These are phyloP conservation scores for Galaxea fascicularis DNA, from an alignment of 92 coral and sea anemone species.

Conservation along the genomic window DNA sequence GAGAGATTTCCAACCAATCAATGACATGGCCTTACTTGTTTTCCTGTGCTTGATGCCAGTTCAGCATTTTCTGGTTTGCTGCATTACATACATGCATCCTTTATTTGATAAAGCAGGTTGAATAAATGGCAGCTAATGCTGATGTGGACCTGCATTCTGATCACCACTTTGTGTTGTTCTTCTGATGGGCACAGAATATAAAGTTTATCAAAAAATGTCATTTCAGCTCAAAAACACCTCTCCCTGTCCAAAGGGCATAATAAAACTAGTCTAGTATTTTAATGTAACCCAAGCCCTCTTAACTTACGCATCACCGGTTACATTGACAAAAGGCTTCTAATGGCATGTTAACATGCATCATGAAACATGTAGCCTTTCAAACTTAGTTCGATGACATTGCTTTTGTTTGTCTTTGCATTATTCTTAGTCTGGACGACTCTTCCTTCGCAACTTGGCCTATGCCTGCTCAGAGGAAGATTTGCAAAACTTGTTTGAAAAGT, in stretches of 20 bases:
- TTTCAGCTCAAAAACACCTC: too few relatives aligned
- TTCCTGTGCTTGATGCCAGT: too few relatives aligned
- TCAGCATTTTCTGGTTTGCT: too few relatives aligned
- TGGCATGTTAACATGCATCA: neutral
- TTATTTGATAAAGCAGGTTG: too few relatives aligned
- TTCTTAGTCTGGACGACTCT: conserved; percentile 89
- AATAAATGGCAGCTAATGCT: too few relatives aligned
- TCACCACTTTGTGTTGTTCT: neutral
- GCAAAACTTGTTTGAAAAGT: conserved; percentile 78
- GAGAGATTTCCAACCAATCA: neutral
- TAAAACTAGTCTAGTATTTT: too few relatives aligned
- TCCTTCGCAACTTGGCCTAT: conserved; percentile 92
- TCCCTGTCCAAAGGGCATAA: too few relatives aligned
- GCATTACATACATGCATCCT: neutral
- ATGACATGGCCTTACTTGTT: neutral
- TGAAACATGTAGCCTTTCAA: too few relatives aligned
- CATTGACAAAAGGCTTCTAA: too few relatives aligned
- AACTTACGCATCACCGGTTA: too few relatives aligned
- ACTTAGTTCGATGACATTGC: too few relatives aligned
- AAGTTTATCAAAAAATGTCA: neutral
- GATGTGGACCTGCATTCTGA: neutral
- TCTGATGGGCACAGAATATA: neutral
- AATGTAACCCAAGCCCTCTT: too few relatives aligned
- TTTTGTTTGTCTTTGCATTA: neutral
- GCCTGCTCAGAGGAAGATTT: conserved; percentile 93